Conservation (phyloP, 1,140 invertebrate species). For the Drosophila lacertosa region DNA sequence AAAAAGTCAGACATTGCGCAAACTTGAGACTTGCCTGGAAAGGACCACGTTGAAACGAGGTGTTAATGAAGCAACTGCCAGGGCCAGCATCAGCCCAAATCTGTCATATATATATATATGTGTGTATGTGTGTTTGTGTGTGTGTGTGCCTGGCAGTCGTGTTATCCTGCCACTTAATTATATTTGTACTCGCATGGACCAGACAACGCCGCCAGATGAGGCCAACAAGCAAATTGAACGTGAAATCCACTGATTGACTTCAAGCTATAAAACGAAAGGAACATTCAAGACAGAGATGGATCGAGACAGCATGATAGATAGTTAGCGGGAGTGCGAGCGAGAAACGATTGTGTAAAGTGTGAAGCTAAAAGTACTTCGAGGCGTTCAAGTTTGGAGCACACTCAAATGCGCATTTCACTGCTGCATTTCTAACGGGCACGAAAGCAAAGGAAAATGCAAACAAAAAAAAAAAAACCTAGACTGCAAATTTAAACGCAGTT, state of each 20-base stretch:
- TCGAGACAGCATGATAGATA: neutral
- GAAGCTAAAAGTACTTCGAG: conserved; percentile 29
- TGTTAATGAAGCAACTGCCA: conserved; percentile 44
- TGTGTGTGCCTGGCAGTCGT: conserved; percentile 39
- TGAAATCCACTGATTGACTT: conserved; percentile 68
- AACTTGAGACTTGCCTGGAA: conserved; percentile 30
- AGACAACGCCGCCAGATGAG: conserved; percentile 35
- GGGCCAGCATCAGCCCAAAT: conserved; percentile 17
- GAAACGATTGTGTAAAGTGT: conserved; percentile 9
- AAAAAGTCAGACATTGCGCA: conserved; percentile 30
- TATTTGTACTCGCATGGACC: conserved; percentile 58
- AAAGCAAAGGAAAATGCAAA: neutral
- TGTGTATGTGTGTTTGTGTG: neutral
- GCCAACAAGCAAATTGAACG: conserved; percentile 69
- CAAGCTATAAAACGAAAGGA: neutral
- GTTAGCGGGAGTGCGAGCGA: neutral
- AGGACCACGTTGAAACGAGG: neutral
- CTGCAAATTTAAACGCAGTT: neutral
- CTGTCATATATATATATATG: neutral
- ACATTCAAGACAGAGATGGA: conserved; percentile 1
- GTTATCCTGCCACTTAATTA: conserved; percentile 69
- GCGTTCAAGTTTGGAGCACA: conserved; percentile 20
- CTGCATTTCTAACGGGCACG: conserved; percentile 19
- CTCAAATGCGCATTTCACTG: conserved; percentile 28
- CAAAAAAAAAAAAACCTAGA: neutral